These are phyloP conservation scores for Dasyornis broadbenti DNA, from an alignment of 2,113 vertebrate species.

Conservation along the genomic window DNA sequence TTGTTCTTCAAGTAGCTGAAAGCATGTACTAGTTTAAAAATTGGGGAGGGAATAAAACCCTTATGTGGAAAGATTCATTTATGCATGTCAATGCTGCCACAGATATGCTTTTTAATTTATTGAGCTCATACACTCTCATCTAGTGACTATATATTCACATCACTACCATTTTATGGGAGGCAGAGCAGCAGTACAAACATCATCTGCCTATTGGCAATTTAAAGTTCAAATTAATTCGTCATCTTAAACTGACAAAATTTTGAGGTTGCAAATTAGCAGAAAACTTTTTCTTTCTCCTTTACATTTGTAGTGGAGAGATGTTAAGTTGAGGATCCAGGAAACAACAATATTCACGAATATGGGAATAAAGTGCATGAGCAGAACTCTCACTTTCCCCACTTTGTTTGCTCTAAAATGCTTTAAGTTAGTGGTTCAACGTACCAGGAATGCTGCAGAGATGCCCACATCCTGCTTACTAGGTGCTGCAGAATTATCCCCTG, in stretches of 20 bases:
- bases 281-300: not conserved
- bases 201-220: not conserved
- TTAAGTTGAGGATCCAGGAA: not conserved
- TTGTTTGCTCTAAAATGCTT: not conserved
- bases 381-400: not conserved
- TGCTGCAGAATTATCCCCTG: conserved; percentile 73
- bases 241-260: not conserved
- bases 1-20: not conserved
- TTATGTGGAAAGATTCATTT: not conserved
- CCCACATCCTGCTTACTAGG: conserved; percentile 93
- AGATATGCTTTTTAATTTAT: not conserved
- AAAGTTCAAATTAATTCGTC: not conserved
- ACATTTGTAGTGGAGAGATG: not conserved
- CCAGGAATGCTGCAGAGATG: conserved; percentile 97
- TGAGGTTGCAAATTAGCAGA: not conserved
- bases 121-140: not conserved
- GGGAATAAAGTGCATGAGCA: not conserved
- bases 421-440: conserved; percentile 62
- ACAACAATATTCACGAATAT: not conserved
- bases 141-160: not conserved
- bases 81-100: not conserved
- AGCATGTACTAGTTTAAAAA: not conserved
- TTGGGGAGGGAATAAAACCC: not conserved
- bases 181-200: not conserved
- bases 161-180: not conserved